Evolutionary conservation across 2,797 vertebrate genomes (phyloP).

Genomic region (Platyrinchus mystaceus): DNA sequence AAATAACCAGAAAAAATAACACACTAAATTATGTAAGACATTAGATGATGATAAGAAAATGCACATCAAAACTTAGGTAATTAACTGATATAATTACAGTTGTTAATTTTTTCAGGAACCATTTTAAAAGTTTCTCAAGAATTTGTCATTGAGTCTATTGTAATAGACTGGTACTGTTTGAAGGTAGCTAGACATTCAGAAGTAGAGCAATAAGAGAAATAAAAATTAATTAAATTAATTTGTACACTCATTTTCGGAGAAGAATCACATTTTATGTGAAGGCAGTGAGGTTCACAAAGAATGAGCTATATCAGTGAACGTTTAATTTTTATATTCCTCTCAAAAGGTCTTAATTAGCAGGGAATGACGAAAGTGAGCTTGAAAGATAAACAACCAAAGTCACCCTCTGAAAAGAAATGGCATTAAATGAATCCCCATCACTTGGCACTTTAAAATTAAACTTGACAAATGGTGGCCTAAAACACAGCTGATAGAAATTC

Average conservation of each 20-base stretch:
- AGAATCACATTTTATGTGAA: conserved; percentile 15
- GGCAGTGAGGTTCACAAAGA: conserved; percentile 10
- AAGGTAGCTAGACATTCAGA: not conserved
- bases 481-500: not conserved
- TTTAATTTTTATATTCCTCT: conserved; percentile 42
- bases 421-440: conserved; percentile 11
- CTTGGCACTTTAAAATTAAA: not conserved
- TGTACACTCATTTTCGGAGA: not conserved
- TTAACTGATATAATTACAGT: not conserved
- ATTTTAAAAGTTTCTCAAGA: not conserved
- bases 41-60: not conserved
- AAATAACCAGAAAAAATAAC: not conserved
- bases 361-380: conserved; percentile 14
- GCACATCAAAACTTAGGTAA: not conserved
- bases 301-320: not conserved
- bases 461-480: not conserved
- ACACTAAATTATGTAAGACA: not conserved
- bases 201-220: not conserved
- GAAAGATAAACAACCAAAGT: not conserved
- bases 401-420: not conserved
- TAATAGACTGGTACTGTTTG: not conserved
- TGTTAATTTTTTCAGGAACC: not conserved
- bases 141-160: not conserved
- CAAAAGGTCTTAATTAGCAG: conserved; percentile 41
- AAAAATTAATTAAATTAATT: conserved; percentile 23